Conservation (phyloP, 2,113 vertebrate species). For the Cinclus mexicanus region DNA sequence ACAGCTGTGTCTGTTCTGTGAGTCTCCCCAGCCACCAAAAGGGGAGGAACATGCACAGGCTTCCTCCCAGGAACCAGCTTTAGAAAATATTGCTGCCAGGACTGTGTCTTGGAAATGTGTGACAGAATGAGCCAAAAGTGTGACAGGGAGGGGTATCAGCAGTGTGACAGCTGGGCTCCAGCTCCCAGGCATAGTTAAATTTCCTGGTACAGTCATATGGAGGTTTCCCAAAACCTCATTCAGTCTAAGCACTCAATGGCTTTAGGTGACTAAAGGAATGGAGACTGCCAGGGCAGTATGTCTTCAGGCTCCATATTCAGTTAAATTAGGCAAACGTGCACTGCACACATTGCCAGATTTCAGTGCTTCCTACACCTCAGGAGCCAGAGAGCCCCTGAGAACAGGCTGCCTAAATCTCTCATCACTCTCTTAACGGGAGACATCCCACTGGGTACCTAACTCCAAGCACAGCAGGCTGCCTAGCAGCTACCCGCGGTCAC, state of each 20-base stretch:
- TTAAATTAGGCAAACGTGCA: background rate
- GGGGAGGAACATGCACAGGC: background rate
- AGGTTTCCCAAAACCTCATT: background rate
- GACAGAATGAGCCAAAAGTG: background rate
- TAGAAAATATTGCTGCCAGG: background rate
- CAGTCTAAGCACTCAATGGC: background rate
- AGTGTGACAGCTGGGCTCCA: background rate
- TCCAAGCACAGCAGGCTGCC: background rate
- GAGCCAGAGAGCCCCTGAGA: background rate
- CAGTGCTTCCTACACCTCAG: background rate
- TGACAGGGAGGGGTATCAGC: fast-evolving
- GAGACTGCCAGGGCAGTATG: fast-evolving
- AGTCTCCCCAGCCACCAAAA: background rate
- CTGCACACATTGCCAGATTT: background rate
- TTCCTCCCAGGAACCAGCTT: background rate
- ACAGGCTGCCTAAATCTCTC: slow-evolving; percentile 18
- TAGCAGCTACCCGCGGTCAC: background rate
- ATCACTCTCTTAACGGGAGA: background rate
- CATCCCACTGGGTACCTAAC: background rate
- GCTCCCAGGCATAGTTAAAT: background rate
- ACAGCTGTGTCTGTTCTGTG: fast-evolving
- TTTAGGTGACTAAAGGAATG: background rate
- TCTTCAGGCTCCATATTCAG: background rate
- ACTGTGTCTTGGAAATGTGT: fast-evolving
- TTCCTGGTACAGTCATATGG: background rate